Base-by-base conservation (phyloP, 2,888 invertebrate species). In the Germaria angustata region DNA sequence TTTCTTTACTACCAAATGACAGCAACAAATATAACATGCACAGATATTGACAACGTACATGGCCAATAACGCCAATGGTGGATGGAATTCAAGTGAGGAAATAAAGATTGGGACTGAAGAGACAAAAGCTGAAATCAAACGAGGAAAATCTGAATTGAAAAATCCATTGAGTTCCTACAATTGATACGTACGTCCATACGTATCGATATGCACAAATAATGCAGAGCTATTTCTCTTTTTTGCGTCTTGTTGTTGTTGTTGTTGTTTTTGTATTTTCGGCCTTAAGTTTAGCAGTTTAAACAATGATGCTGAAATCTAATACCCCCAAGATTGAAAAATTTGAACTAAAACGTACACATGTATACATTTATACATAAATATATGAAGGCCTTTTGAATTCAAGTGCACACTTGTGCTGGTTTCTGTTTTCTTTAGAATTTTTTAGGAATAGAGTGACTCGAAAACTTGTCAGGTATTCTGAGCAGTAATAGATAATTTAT, bases 231-330 rank as follows among this genome's bases (percentile, higher is more conserved):
- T 59, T 49, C 63, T 77, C 68, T 24, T 44, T 34, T 9, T 24
- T 28, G 28, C 7, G 9, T 41, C 28, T 15, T 36, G 24, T 24
- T 44, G 17, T 17, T 44, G 4, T 28, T 15, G 3, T 39, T 36
- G 15, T 49, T 57, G n/a, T 5, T 8, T 51, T 6, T 41, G 1
- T 15, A 55, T 49, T 41, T 51, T 75, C 17, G 46, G 46, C 15
- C 20, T 57, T 75, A 46, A 57, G 20, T 61, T 77, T 41, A 66
- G 51, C 59, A 66, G 66, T 80, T 55, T 68, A 46, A 72, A 72
- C 66, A 73, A 73, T 80, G 72, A 82, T 82, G 79, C 51, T 79
- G 82, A 82, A 82, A 82, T 79, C 82, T 71, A 79, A 82, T 82
- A 82, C 79, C 79, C 75, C 34, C 46, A 79, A 82, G 82, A 82